Conservation (phyloP, 2,888 invertebrate species). For the Meloe dianella region DNA sequence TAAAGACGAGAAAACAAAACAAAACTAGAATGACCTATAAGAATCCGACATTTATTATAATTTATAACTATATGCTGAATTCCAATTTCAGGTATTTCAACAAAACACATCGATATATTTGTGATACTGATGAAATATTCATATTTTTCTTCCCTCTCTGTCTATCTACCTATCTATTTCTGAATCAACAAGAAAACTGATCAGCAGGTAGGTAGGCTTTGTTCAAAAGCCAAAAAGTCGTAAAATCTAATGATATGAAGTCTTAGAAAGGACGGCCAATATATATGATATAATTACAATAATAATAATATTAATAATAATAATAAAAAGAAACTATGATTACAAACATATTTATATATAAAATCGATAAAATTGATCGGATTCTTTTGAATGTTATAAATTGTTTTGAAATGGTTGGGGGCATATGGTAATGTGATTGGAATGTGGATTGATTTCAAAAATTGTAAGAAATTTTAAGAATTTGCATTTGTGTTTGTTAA, state of each 20-base stretch:
- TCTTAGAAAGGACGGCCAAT: too few relatives aligned
- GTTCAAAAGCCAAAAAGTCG: too few relatives aligned
- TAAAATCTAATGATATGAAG: too few relatives aligned
- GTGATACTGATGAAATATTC: background rate
- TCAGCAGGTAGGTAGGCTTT: slow-evolving; percentile 25
- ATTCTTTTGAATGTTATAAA: background rate
- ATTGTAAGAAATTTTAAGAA: too few relatives aligned
- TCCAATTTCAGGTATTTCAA: slow-evolving; percentile 41
- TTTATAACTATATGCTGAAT: slow-evolving; percentile 49
- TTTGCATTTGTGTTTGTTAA: too few relatives aligned
- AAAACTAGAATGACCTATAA: slow-evolving; percentile 42
- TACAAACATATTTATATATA: background rate
- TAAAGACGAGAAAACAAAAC: slow-evolving; percentile 34
- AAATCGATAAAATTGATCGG: background rate
- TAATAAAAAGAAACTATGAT: too few relatives aligned
- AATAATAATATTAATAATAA: background rate
- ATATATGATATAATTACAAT: background rate
- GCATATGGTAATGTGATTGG: background rate
- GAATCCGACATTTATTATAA: slow-evolving; percentile 53
- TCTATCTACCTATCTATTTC: too few relatives aligned
- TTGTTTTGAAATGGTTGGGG: background rate
- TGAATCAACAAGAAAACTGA: too few relatives aligned
- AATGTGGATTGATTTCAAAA: background rate
- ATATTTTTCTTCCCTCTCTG: background rate
- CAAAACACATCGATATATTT: slow-evolving; percentile 37